Conservation (phyloP, 1,140 invertebrate genomes). For the Stegodyphus dumicola region DNA sequence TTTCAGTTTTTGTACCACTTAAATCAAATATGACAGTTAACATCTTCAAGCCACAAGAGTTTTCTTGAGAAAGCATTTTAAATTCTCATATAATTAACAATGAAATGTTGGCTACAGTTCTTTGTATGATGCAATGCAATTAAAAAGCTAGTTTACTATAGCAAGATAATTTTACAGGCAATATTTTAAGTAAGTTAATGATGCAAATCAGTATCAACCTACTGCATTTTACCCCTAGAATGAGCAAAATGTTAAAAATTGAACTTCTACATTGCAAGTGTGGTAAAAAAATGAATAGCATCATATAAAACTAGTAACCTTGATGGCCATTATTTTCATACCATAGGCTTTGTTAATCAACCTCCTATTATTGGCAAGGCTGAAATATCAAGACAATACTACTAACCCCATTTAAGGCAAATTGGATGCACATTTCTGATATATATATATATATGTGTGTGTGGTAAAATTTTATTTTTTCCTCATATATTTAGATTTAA, state of each 20-base stretch:
- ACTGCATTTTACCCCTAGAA: not conserved
- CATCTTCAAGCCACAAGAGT: too few relatives aligned
- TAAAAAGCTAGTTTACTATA: too few relatives aligned
- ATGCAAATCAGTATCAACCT: not conserved
- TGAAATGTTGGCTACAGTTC: too few relatives aligned
- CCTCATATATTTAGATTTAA: not conserved
- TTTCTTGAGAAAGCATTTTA: too few relatives aligned
- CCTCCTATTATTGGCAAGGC: slow-evolving; percentile 54
- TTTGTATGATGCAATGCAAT: too few relatives aligned
- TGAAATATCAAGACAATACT: slow-evolving; percentile 47
- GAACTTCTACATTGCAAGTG: slow-evolving; percentile 22
- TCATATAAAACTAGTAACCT: slow-evolving; percentile 57
- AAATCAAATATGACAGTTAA: too few relatives aligned
- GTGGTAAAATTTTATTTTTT: too few relatives aligned
- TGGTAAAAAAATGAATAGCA: slow-evolving; percentile 42
- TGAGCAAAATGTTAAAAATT: slow-evolving; percentile 4
- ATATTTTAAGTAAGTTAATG: too few relatives aligned
- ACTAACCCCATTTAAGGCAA: slow-evolving; percentile 54
- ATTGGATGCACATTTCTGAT: not conserved
- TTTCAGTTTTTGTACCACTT: too few relatives aligned
- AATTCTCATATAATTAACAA: too few relatives aligned
- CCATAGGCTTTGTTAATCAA: slow-evolving; percentile 61
- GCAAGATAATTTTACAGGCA: too few relatives aligned
- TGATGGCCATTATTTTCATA: slow-evolving; percentile 59
- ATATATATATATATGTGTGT: not conserved